Percentiles rank a stretch among this genome's conserved stretches.
phyloP scores from a whole-genome alignment of 2,113 vertebrate species.

The Halichoerus grypus region DNA sequence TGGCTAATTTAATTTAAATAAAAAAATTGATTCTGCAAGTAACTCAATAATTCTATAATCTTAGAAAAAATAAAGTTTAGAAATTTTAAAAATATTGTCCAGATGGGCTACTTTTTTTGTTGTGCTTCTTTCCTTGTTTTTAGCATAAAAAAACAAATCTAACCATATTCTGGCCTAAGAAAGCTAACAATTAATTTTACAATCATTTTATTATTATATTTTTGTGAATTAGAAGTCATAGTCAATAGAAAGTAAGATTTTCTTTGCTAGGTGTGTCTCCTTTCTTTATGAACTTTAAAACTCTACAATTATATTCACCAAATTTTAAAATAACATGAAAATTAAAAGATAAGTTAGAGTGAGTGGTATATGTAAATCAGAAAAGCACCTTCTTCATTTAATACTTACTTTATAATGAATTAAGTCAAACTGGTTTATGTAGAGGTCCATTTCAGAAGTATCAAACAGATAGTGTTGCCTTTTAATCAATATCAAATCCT shows the following conservation, averaged over 20 bases:
- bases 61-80: neutral
- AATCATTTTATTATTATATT: neutral
- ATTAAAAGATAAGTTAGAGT: neutral
- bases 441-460: neutral
- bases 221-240: neutral
- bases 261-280: neutral
- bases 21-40: neutral
- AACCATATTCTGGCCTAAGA: neutral
- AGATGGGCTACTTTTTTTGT: neutral
- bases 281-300: neutral
- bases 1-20: neutral
- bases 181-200: neutral
- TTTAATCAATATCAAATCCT: neutral
- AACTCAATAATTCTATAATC: neutral
- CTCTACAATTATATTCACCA: neutral
- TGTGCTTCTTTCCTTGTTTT: neutral
- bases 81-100: neutral
- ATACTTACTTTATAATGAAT: neutral
- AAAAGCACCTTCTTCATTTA: neutral
- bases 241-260: neutral
- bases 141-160: neutral
- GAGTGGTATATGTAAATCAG: neutral
- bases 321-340: slow-evolving; percentile 28
- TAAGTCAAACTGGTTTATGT: neutral
- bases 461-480: neutral